Evolutionary conservation across 2,797 vertebrate genomes (phyloP), one percentile per base, ranked within the genome.

Genomic region (Diplodus sargus): DNA sequence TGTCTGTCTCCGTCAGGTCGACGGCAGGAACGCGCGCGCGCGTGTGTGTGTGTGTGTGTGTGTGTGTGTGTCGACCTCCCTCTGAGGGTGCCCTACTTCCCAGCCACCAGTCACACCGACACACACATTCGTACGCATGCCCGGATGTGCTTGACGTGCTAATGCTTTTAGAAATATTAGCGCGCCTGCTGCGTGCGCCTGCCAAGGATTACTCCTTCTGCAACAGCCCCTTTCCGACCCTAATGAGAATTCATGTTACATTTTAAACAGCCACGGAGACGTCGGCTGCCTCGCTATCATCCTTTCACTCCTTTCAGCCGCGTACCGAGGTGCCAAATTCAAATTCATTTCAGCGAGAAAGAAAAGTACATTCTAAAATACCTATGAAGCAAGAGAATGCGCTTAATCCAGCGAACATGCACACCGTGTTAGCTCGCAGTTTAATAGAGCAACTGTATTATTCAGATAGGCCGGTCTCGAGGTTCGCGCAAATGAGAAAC

Each of bases 231-330:
- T 84, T n/a, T 78, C 82, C 78, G 82, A 75, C 73, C 79, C 84
- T 91, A 88, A 93, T 92, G 87, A 93, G 87, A 90, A 93, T 87
- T 85, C 76, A 81, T 82, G 87, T 90, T 90, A 75, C 76, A 76
- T 91, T 88, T 87, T 63, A 75, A 86, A 85, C 74, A 84, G 68
- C 74, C 85, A 56, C 65, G 76, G 65, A 84, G 78, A 87, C 14
- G 58, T 68, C 64, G 66, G 56, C 69, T 75, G 71, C 79, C 67
- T 76, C 71, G 2, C 89, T 81, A 81, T 91, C 81, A 75, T 84
- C 67, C 78, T 78, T 80, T 82, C 57, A 10, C 71, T 87, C 68
- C 73, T 84, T 78, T 81, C 77, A 80, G 53, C 72, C 2, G 9
- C 12, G 9, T 57, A 70, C 78, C 0, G 52, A 73, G 87, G 85